Percentiles rank a stretch among this genome's conserved stretches.
Conservation (phyloP, 2,113 vertebrate genomes). For the Peromyscus leucopus region DNA sequence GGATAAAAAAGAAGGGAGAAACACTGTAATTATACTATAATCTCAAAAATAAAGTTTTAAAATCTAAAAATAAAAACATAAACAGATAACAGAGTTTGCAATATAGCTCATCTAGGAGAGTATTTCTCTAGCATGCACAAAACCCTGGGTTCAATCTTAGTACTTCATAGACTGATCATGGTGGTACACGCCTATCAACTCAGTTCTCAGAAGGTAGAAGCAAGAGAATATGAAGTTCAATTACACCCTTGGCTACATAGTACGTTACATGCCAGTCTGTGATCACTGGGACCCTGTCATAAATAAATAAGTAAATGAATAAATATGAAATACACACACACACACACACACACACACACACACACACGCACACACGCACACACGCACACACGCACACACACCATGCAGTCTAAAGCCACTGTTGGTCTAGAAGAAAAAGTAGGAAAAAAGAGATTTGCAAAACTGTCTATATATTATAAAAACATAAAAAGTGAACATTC, state of each 20-base stretch:
- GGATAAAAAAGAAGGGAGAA: background rate
- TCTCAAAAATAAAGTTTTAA: background rate
- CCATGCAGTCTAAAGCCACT: background rate
- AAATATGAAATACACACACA: background rate
- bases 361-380: background rate
- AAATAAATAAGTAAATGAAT: background rate
- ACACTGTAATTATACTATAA: background rate
- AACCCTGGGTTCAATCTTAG: background rate
- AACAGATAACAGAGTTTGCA: background rate
- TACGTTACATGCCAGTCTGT: background rate
- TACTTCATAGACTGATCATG: background rate
- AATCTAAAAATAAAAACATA: background rate
- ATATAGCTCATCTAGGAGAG: too few relatives aligned
- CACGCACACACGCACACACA: too few relatives aligned
- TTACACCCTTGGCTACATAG: background rate
- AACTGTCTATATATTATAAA: conserved; percentile 19
- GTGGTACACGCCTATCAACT: background rate
- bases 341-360: background rate
- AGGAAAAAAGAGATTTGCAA: background rate
- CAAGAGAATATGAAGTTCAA: background rate
- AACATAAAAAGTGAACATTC: background rate
- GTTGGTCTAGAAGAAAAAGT: background rate
- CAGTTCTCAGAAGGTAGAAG: background rate
- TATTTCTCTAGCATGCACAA: background rate
- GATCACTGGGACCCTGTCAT: background rate